Evolutionary conservation across 2,888 invertebrate genomes (phyloP).

Genomic region (Tholera decimalis): DNA sequence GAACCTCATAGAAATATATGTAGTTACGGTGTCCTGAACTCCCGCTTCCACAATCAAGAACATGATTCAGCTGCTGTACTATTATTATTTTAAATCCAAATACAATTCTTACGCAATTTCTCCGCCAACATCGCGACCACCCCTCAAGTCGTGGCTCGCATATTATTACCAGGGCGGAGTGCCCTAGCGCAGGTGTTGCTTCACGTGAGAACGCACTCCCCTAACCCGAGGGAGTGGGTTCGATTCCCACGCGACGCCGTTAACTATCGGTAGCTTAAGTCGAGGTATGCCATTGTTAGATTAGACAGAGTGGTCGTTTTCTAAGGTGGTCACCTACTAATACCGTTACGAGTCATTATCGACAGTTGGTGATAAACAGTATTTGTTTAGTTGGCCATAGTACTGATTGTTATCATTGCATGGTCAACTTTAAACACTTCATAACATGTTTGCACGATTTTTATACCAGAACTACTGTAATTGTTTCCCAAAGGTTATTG

Average conservation of each 20-base stretch:
- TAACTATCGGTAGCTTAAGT: slow-evolving; percentile 57
- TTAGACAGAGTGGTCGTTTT: slow-evolving; percentile 30
- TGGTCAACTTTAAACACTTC: neutral
- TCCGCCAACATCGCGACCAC: slow-evolving; percentile 14
- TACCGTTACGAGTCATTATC: slow-evolving; percentile 19
- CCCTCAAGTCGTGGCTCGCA: slow-evolving; percentile 33
- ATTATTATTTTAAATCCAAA: neutral
- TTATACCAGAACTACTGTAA: too few species aligned
- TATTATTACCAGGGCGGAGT: slow-evolving; percentile 61
- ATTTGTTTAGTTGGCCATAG: neutral
- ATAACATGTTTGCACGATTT: too few species aligned
- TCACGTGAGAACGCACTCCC: slow-evolving; percentile 67
- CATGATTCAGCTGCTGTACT: neutral
- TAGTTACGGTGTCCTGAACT: too few species aligned
- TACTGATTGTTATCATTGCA: slow-evolving; percentile 3
- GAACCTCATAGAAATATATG: too few species aligned
- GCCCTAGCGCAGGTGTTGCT: slow-evolving; percentile 58
- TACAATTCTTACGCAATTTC: slow-evolving; percentile 24
- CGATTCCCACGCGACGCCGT: slow-evolving; percentile 59
- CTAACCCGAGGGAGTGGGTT: slow-evolving; percentile 53
- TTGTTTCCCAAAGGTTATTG: too few species aligned
- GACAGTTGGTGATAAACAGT: too few species aligned
- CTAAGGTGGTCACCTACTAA: slow-evolving; percentile 39
- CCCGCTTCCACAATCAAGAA: too few species aligned
- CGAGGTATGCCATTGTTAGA: slow-evolving; percentile 50